Percentiles rank a stretch among this genome's conserved stretches.
Conservation (phyloP, 1,140 invertebrate species). For the Ptiloglossa arizonensis region DNA sequence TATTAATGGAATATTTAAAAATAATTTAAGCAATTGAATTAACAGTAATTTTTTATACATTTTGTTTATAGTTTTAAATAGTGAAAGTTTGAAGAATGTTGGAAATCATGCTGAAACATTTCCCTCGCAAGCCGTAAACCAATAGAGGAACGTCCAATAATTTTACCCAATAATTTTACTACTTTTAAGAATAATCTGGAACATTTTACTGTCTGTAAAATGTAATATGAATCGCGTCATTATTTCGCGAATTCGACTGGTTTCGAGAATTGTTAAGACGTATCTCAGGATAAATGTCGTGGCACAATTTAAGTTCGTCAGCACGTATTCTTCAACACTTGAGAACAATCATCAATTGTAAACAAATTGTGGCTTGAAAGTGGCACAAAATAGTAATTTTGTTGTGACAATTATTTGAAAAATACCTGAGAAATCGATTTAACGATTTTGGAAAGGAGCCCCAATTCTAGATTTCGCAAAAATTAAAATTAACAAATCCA, state of each 20-base stretch:
- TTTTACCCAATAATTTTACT: constrained; percentile 24
- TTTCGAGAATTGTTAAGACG: constrained; percentile 8
- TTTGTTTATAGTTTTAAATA: neutral
- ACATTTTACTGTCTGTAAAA: neutral
- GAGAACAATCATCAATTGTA: neutral
- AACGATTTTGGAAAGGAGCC: neutral
- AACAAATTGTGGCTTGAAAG: too few relatives aligned
- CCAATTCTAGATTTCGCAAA: neutral
- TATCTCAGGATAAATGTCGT: neutral
- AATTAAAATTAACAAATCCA: neutral
- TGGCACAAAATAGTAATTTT: neutral
- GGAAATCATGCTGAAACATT: neutral
- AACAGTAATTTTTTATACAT: neutral
- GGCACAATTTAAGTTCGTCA: constrained; percentile 9
- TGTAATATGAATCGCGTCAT: constrained; percentile 11
- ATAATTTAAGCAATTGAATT: neutral
- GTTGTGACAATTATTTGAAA: neutral
- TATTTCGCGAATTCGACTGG: neutral
- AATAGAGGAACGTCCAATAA: constrained; percentile 25
- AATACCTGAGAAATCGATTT: neutral
- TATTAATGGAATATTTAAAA: neutral
- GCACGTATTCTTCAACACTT: neutral
- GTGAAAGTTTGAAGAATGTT: constrained; percentile 16
- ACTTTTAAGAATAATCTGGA: neutral
- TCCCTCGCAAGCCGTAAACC: constrained; percentile 18